These are phyloP conservation scores for Ageneiosus marmoratus DNA, from an alignment of 2,113 vertebrate species.

Conservation along the genomic window DNA sequence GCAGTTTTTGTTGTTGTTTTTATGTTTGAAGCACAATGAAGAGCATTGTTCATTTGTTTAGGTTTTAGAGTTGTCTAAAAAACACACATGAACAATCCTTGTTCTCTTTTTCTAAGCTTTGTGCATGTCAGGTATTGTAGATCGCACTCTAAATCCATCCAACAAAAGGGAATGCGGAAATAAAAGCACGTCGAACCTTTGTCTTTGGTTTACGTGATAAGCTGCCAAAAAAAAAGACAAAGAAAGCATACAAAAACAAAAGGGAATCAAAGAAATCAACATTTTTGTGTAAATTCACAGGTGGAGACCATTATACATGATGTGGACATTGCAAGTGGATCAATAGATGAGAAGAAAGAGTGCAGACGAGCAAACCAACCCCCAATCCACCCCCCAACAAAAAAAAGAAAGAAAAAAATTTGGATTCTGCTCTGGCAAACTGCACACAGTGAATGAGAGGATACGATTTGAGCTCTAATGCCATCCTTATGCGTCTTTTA, in stretches of 20 bases:
- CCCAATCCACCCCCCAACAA: slow-evolving; percentile 51
- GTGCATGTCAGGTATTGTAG: slow-evolving; percentile 68
- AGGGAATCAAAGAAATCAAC: neutral
- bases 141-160: slow-evolving; percentile 67
- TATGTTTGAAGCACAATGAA: slow-evolving; percentile 63
- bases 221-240: slow-evolving; percentile 28
- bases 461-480: slow-evolving; percentile 86
- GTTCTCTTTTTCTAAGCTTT: slow-evolving; percentile 57
- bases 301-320: slow-evolving; percentile 50
- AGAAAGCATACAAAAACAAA: slow-evolving; percentile 12
- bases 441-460: slow-evolving; percentile 66
- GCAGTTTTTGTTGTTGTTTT: slow-evolving; percentile 69
- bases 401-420: slow-evolving; percentile 66
- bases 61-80: slow-evolving; percentile 63
- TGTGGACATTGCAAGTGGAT: slow-evolving; percentile 50
- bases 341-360: slow-evolving; percentile 49
- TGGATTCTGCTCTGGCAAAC: slow-evolving; percentile 65
- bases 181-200: slow-evolving; percentile 58
- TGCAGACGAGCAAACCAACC: slow-evolving; percentile 55
- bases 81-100: slow-evolving; percentile 62
- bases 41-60: slow-evolving; percentile 67
- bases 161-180: slow-evolving; percentile 59
- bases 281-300: neutral
- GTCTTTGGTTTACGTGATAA: slow-evolving; percentile 18
- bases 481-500: slow-evolving; percentile 91